Evolutionary conservation across 2,113 vertebrate species (phyloP).

Genomic region (Centropristis striata): DNA sequence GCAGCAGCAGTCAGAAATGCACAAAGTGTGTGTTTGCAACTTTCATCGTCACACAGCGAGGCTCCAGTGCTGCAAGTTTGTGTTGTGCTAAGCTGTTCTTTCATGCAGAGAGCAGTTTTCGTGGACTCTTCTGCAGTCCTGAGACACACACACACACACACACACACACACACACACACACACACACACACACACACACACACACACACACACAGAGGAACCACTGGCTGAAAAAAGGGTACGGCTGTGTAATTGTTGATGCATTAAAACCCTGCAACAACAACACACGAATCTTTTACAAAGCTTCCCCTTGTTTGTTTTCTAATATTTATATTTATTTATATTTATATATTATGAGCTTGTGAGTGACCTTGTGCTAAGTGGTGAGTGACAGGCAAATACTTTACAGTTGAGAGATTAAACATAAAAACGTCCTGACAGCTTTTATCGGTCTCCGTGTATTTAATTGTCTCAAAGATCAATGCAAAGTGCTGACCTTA

Average conservation of each 20-base stretch:
- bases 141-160: conserved; percentile 7
- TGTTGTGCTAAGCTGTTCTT: conserved; percentile 1
- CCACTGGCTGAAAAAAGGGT: background rate
- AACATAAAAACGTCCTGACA: conserved; percentile 63
- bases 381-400: conserved; percentile 39
- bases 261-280: background rate
- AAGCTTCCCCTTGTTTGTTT: background rate
- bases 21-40: background rate
- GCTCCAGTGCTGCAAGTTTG: background rate
- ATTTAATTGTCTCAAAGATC: conserved; percentile 73
- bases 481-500: conserved; percentile 73
- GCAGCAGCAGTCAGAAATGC: background rate
- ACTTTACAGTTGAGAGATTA: conserved; percentile 67
- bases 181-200: background rate
- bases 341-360: conserved; percentile 46
- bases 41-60: background rate
- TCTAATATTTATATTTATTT: background rate
- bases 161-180: conserved; percentile 14
- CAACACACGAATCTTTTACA: background rate
- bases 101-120: conserved; percentile 29
- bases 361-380: conserved; percentile 31
- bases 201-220: background rate
- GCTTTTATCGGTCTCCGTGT: conserved; percentile 56
- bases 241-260: background rate
- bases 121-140: conserved; percentile 11